Conservation (phyloP, 2,797 vertebrate species). For the Xyrichtys novacula region DNA sequence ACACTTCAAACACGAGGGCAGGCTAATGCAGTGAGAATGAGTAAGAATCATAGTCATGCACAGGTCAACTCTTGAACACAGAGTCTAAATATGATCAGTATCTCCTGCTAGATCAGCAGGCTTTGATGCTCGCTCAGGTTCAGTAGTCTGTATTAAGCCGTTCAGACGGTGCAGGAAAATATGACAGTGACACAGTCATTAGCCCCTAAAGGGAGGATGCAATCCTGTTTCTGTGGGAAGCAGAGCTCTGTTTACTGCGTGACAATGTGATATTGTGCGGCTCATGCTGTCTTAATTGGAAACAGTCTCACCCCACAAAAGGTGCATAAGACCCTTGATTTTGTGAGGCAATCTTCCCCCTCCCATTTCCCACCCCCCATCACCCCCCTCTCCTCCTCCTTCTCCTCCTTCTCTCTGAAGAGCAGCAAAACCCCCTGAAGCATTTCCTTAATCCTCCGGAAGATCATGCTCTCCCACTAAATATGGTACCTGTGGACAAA, state of each 20-base stretch:
- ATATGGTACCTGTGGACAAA: slow-evolving; percentile 84
- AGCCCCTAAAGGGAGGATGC: slow-evolving; percentile 69
- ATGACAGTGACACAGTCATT: slow-evolving; percentile 75
- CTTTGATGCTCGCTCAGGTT: slow-evolving; percentile 63
- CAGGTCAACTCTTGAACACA: slow-evolving; percentile 77
- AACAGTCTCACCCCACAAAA: slow-evolving; percentile 82
- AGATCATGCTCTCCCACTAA: slow-evolving; percentile 81
- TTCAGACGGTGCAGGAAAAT: slow-evolving; percentile 52
- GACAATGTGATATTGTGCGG: slow-evolving; percentile 82
- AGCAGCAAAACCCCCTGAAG: slow-evolving; percentile 76
- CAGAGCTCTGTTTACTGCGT: slow-evolving; percentile 81
- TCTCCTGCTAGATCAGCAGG: slow-evolving; percentile 51
- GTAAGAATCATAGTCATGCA: slow-evolving; percentile 76
- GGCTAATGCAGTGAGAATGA: slow-evolving; percentile 79
- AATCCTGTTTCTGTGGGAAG: slow-evolving; percentile 77
- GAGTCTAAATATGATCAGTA: slow-evolving; percentile 79
- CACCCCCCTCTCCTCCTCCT: slow-evolving; percentile 12
- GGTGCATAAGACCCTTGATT: slow-evolving; percentile 80
- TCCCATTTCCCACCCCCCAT: slow-evolving; percentile 59
- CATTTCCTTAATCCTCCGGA: slow-evolving; percentile 82
- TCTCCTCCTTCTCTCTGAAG: slow-evolving; percentile 68
- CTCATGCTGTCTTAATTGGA: slow-evolving; percentile 83
- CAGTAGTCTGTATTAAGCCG: slow-evolving; percentile 62
- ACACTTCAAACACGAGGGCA: slow-evolving; percentile 86
- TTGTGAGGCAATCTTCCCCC: slow-evolving; percentile 76